phyloP scores from a whole-genome alignment of 92 coral and sea anemone genomes.

The Virgularia gustaviana region DNA sequence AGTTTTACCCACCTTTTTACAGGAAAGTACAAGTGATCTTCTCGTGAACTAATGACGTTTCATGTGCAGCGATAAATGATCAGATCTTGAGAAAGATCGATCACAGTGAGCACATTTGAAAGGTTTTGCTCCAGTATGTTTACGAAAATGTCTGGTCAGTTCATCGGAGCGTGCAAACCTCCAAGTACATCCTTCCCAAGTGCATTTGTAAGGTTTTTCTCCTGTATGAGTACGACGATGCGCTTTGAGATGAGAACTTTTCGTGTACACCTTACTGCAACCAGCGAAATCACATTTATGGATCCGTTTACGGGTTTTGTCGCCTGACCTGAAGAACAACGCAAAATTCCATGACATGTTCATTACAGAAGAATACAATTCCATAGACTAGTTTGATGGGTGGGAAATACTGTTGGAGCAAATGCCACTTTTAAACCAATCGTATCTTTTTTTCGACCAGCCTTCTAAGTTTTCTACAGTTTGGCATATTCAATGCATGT shows the following conservation, averaged over 20 bases:
- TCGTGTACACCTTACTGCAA: conserved; percentile 97
- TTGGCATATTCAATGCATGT: too few species aligned
- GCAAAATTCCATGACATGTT: too few species aligned
- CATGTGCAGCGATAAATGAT: conserved; percentile 97
- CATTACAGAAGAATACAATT: too few species aligned
- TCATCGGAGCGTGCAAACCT: conserved; percentile 99
- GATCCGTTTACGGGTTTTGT: conserved; percentile 64
- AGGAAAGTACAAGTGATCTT: too few species aligned
- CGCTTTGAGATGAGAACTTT: conserved; percentile 98
- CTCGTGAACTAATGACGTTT: conserved; percentile 99
- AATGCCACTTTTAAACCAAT: too few species aligned
- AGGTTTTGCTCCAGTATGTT: conserved; percentile 98
- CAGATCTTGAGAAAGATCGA: conserved; percentile 96
- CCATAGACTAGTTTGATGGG: too few species aligned
- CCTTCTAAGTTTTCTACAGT: too few species aligned
- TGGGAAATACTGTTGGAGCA: too few species aligned
- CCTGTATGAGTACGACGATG: conserved; percentile 99
- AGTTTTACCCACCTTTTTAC: too few species aligned
- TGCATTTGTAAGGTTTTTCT: conserved; percentile 96
- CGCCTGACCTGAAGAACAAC: not conserved
- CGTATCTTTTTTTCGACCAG: too few species aligned
- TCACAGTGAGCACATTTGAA: conserved; percentile 97
- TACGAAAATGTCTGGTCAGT: conserved; percentile 99
- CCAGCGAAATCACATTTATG: conserved; percentile 98
- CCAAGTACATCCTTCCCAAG: conserved; percentile 99